Conservation (phyloP, 2,113 vertebrate species). For the Hymenochirus boettgeri region DNA sequence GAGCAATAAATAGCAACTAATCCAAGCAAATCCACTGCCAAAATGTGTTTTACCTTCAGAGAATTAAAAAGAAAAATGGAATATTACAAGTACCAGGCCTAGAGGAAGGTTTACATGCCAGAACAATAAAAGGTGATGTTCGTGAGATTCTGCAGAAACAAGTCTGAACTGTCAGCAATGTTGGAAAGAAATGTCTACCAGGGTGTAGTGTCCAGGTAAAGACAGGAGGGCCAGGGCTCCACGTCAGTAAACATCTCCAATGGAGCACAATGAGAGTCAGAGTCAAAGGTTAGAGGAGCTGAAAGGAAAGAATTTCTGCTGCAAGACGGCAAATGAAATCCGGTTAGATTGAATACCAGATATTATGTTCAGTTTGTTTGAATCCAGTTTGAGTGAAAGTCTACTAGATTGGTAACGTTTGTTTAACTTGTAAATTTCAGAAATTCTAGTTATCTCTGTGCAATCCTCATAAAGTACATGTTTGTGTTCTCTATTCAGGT, state of each 20-base stretch:
- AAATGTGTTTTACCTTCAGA: slow-evolving; percentile 28
- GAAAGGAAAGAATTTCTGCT: slow-evolving; percentile 11
- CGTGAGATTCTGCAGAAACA: not conserved
- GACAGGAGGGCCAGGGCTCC: slow-evolving; percentile 7
- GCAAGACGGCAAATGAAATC: not conserved
- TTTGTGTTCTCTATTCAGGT: too few relatives aligned
- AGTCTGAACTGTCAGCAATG: not conserved
- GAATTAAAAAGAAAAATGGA: slow-evolving; percentile 27
- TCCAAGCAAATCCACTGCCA: slow-evolving; percentile 24
- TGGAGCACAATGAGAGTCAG: slow-evolving; percentile 10
- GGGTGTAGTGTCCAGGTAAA: slow-evolving; percentile 3
- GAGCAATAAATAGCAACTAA: slow-evolving; percentile 8
- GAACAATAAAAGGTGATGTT: not conserved
- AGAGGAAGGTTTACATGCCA: slow-evolving; percentile 12
- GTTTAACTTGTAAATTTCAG: too few relatives aligned
- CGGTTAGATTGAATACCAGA: not conserved
- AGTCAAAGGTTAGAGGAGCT: not conserved
- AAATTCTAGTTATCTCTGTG: too few relatives aligned
- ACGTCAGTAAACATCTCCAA: slow-evolving; percentile 1
- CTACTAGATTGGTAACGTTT: too few relatives aligned
- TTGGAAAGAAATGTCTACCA: not conserved
- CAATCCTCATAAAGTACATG: too few relatives aligned
- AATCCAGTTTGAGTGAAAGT: too few relatives aligned
- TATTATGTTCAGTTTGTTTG: not conserved
- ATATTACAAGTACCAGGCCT: slow-evolving; percentile 30